Base-by-base conservation (phyloP, 2,888 invertebrate species). In the Acronicta leporina region DNA sequence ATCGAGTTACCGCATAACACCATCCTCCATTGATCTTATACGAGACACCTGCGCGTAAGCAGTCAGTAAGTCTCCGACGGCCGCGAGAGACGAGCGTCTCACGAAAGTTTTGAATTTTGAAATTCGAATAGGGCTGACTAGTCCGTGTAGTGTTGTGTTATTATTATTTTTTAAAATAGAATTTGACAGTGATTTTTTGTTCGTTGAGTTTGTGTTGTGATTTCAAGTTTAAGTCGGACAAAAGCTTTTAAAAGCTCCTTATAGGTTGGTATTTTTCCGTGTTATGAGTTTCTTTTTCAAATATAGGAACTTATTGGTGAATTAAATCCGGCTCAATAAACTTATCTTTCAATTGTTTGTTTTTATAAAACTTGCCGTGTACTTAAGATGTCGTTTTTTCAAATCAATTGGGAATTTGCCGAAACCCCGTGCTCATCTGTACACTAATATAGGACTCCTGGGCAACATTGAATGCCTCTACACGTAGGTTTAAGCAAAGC, bases 21-120 rank as follows among this genome's bases (percentile, higher is more conserved):
- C 81, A 62, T 87, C 90, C 90, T 64, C 76, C 75, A 81, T 82
- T 81, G 87, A 87, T 84, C 83, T 80, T 82, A 85, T 83, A 85
- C 79, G 35, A 47, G 45, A 81, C 86, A 89, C 86, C 87, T 89
- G 90, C 86, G 83, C 64, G 0, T 9, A 80, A 79, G 87, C 84
- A 76, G 82, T 62, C 83, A 80, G 82, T 81, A 71, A 80, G 81
- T 81, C 83, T 81, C 65, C 82, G 75, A 40, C 52, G 57, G 63
- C 61, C 78, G 69, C 40, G 38, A 42, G 50, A 43, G 10, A 57
- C 66, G 53, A 57, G 68, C 70, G 79, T 68, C 14, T 7, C 27
- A 67, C 2, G 3, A 55, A 52, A 53, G 42, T 41, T 15, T n/a
- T 47, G 33, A 33, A 25, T 33, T 33, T 15, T 15, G 1, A 20